Percentiles rank a stretch among this genome's conserved stretches.
These are phyloP conservation scores for Seriola dumerili DNA, from an alignment of 2,113 vertebrate species.

Conservation along the genomic window DNA sequence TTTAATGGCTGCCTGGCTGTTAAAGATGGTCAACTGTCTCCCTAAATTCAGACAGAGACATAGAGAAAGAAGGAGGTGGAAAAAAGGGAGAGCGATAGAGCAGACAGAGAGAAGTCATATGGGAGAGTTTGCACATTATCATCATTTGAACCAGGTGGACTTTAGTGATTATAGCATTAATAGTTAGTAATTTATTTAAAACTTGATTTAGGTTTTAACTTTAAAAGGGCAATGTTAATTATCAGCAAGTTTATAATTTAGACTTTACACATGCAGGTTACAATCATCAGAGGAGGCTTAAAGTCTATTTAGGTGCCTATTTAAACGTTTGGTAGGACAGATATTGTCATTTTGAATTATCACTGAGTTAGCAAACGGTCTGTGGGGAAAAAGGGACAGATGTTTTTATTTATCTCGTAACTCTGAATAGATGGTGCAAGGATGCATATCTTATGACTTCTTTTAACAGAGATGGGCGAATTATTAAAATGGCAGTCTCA, in stretches of 20 bases:
- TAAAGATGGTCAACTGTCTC: constrained; percentile 97
- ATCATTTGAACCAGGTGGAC: constrained; percentile 56
- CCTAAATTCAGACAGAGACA: constrained; percentile 82
- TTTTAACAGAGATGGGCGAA: constrained; percentile 29
- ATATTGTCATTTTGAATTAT: constrained; percentile 42
- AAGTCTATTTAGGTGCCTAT: constrained; percentile 66
- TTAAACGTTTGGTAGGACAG: constrained; percentile 48
- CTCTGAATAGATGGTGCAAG: constrained; percentile 34
- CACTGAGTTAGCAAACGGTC: constrained; percentile 38
- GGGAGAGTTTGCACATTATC: constrained; percentile 31
- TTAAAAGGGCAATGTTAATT: constrained; percentile 48
- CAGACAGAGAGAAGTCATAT: constrained; percentile 53
- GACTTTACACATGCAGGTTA: constrained; percentile 65
- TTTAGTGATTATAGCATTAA: constrained; percentile 42
- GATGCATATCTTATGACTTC: constrained; percentile 23
- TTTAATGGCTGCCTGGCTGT: constrained; percentile 96
- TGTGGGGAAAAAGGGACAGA: constrained; percentile 25
- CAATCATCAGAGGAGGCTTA: constrained; percentile 37
- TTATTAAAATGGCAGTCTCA: constrained; percentile 41
- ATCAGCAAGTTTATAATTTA: constrained; percentile 39
- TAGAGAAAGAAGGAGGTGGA: constrained; percentile 50
- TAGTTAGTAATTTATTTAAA: constrained; percentile 37
- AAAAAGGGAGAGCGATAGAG: constrained; percentile 55
- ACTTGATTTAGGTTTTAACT: constrained; percentile 52
- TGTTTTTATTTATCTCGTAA: constrained; percentile 54